These are phyloP conservation scores for Notolabrus celidotus DNA, from an alignment of 2,797 vertebrate genomes.

Conservation along the genomic window DNA sequence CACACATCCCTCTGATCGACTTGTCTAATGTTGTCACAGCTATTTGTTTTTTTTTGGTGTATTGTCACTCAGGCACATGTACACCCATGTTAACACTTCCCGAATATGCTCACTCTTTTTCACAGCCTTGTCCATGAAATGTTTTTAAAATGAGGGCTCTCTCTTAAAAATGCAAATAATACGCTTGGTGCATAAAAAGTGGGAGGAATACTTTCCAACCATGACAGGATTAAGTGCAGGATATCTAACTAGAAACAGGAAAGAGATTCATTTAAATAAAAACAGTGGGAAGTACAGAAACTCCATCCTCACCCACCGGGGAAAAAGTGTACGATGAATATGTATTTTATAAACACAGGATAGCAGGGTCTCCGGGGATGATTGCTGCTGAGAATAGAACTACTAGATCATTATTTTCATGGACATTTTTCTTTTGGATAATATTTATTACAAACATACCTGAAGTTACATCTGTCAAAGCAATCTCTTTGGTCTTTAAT, in stretches of 20 bases:
- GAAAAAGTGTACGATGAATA: background rate
- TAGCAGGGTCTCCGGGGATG: background rate
- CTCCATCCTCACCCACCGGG: background rate
- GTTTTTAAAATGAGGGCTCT: background rate
- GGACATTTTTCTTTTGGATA: background rate
- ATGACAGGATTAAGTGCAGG: constrained; percentile 21
- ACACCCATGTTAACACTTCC: background rate
- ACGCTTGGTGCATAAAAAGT: background rate
- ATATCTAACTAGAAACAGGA: background rate
- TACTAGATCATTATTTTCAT: background rate
- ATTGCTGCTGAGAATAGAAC: background rate
- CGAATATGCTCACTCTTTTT: background rate
- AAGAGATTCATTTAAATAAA: constrained; percentile 14
- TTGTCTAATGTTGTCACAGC: background rate
- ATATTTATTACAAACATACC: background rate
- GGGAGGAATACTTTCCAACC: background rate
- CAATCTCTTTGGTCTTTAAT: background rate
- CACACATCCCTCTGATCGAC: no score
- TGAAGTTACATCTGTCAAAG: background rate
- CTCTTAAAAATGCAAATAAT: constrained; percentile 28
- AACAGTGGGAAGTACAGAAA: constrained; percentile 1
- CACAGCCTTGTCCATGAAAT: constrained; percentile 7
- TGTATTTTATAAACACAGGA: background rate
- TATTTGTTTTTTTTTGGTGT: background rate
- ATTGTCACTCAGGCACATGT: background rate